These are phyloP conservation scores for Myrmecophaga tridactyla DNA, from an alignment of 2,113 vertebrate genomes.

Conservation along the genomic window DNA sequence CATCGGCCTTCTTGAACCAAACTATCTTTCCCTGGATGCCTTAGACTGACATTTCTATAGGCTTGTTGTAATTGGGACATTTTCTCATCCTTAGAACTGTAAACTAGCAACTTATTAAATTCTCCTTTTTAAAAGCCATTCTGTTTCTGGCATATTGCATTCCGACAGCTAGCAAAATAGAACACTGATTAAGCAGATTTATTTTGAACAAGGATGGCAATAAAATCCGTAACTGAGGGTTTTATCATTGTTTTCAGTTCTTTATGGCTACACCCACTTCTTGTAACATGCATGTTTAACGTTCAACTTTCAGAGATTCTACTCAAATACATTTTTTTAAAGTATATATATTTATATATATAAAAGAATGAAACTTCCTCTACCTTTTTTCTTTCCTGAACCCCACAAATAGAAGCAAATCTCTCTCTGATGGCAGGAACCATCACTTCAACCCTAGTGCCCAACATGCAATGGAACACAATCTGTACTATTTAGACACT, in stretches of 20 bases:
- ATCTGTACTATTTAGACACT: not conserved
- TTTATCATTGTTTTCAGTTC: not conserved
- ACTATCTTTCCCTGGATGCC: too few species aligned
- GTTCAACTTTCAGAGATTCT: slow-evolving; percentile 3
- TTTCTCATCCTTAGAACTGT: too few species aligned
- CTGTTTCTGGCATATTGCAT: too few species aligned
- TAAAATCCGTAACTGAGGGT: not conserved
- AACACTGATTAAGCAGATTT: too few species aligned
- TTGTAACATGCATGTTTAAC: not conserved
- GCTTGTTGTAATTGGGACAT: too few species aligned
- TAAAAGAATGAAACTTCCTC: not conserved
- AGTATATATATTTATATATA: not conserved
- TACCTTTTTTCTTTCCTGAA: slow-evolving; percentile 13
- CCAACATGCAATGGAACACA: not conserved
- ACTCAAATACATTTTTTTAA: slow-evolving; percentile 24
- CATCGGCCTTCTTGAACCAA: too few species aligned
- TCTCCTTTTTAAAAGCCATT: too few species aligned
- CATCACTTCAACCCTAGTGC: not conserved
- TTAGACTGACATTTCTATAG: too few species aligned
- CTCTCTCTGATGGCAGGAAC: not conserved
- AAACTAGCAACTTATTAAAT: too few species aligned
- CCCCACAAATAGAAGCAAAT: not conserved
- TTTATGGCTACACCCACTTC: not conserved
- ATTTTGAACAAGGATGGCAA: not conserved
- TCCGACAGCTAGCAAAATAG: too few species aligned